Conservation (phyloP, 1,140 invertebrate genomes). For the Drosophila varians region DNA sequence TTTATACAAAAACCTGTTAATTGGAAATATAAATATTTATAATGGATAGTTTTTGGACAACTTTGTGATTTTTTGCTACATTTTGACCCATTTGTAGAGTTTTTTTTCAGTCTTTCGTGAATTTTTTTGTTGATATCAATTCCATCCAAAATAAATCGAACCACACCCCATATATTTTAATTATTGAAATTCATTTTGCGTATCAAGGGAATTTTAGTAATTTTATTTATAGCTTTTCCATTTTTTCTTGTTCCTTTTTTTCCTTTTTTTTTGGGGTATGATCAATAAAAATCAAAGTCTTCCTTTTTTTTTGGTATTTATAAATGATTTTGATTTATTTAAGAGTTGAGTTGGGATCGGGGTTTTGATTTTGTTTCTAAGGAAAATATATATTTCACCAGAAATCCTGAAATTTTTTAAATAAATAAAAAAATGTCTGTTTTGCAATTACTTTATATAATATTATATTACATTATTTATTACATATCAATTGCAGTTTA, state of each 20-base stretch:
- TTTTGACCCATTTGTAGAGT: neutral
- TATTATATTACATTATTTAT: neutral
- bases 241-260: too few relatives aligned
- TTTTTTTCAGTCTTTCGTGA: neutral
- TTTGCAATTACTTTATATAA: neutral
- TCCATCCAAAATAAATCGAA: neutral
- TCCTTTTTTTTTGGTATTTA: too few relatives aligned
- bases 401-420: neutral
- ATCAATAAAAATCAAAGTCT: too few relatives aligned
- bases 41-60: neutral
- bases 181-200: neutral
- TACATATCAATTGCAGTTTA: conserved; percentile 34
- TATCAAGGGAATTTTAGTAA: too few relatives aligned
- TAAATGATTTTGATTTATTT: too few relatives aligned
- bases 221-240: too few relatives aligned
- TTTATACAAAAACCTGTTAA: too few relatives aligned
- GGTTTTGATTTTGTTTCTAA: too few relatives aligned
- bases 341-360: too few relatives aligned
- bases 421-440: neutral
- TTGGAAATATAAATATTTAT: too few relatives aligned
- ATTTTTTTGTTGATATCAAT: neutral
- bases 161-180: neutral
- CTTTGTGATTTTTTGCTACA: neutral
- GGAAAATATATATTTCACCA: too few relatives aligned
- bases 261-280: too few relatives aligned